These are phyloP conservation scores for Rhaphigaster nebulosa DNA, from an alignment of 2,888 invertebrate genomes.

Conservation along the genomic window DNA sequence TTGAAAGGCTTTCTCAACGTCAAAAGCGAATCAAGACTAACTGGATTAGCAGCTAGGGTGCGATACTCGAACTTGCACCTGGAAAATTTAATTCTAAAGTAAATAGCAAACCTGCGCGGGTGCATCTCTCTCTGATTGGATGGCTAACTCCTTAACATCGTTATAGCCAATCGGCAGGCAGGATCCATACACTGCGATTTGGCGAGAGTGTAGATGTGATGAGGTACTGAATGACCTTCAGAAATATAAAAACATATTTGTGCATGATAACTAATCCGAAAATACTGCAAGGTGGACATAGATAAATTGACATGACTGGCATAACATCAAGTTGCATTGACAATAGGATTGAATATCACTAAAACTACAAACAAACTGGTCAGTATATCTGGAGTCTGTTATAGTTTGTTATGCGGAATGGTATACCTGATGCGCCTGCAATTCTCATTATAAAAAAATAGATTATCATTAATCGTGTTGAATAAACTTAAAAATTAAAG, in stretches of 20 bases:
- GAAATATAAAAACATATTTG: neutral
- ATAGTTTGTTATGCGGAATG: no score
- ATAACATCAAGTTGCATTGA: no score
- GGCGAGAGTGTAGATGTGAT: neutral
- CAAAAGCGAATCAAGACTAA: constrained; percentile 24
- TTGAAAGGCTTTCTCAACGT: constrained; percentile 43
- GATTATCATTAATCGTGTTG: no score
- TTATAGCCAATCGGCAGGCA: neutral
- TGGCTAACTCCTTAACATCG: constrained; percentile 18
- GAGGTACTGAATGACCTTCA: neutral
- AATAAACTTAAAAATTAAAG: no score
- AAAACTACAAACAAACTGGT: no score
- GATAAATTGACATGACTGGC: no score
- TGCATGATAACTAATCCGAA: no score
- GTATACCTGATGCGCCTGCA: no score
- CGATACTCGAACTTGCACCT: constrained; percentile 30
- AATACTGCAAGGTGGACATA: no score
- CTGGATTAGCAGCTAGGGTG: neutral
- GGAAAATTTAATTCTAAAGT: constrained; percentile 9
- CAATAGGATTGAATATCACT: no score
- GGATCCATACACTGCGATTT: neutral
- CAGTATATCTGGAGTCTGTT: no score
- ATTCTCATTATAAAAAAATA: no score
- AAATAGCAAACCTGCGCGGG: constrained; percentile 19
- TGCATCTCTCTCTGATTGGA: constrained; percentile 31